A percentile compares a stretch with the other conserved stretches of the same genome.
Evolutionary conservation across 2,797 vertebrate genomes (phyloP).

Genomic region (Arnoldichthys spilopterus): DNA sequence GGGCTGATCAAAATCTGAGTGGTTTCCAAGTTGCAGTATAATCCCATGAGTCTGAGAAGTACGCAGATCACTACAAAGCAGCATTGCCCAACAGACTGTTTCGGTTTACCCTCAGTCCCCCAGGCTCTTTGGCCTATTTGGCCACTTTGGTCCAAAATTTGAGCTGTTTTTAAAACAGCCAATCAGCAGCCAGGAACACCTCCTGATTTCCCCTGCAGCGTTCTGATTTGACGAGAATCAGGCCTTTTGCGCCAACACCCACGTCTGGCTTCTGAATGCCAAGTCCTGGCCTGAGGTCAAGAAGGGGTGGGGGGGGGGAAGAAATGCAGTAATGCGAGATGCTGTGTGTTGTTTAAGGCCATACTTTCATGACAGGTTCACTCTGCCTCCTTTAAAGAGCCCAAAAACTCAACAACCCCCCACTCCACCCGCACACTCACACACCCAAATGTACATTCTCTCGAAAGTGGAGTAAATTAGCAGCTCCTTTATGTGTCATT

Average conservation of each 20-base stretch:
- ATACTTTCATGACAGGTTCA: not conserved
- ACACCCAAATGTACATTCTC: too few species aligned
- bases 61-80: not conserved
- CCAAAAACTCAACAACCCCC: too few species aligned
- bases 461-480: too few species aligned
- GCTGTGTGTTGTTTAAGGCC: not conserved
- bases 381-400: not conserved
- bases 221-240: not conserved
- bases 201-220: not conserved
- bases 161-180: conserved; percentile 1
- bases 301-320: not conserved
- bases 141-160: not conserved
- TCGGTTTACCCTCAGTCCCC: not conserved
- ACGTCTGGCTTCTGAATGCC: not conserved
- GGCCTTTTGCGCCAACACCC: not conserved
- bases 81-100: not conserved
- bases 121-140: not conserved
- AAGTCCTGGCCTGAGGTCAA: not conserved
- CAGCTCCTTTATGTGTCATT: too few species aligned
- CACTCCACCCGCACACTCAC: too few species aligned
- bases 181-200: not conserved
- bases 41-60: not conserved
- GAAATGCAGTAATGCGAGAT: not conserved
- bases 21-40: not conserved
- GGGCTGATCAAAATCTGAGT: too few species aligned